Base-by-base conservation (phyloP, 1,140 invertebrate genomes). In the Listronotus oregonensis region DNA sequence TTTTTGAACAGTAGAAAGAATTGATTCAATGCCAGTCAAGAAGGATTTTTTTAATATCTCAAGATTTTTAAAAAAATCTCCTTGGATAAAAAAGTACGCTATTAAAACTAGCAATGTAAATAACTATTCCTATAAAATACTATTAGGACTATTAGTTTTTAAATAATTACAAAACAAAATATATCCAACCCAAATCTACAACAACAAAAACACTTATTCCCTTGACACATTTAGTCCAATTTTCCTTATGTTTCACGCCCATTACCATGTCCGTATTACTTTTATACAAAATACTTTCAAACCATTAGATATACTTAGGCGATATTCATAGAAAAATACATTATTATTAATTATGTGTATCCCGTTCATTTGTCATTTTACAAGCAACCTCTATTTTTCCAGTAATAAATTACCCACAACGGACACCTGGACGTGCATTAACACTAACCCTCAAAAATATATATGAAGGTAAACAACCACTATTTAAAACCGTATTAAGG, bases 401-500 rank as follows among this genome's bases (percentile, higher is more conserved):
- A 27, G 49, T 54, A 63, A 54, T 54, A 63, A 63, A 54, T 63
- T 54, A 52, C 50, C n/a, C 3, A 7, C 27, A 21, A 11, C 60
- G 49, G 60, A 63, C 60, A 63, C 60, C 60, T 63, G 60, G 60
- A 54, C 60, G 50, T 54, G 40, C 49, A 63, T 63, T 63, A 63
- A 63, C 60, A 63, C 60, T 46, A 52, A 54, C 60, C 60, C 59
- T 39, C n/a, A 46, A 54, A 63, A 54, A 44, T 44, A 44, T 52
- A 63, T 34, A 54, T 63, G 49, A n/a, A 34, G 32, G 60, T 54
- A 63, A 63, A 54, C 60, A 63, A 63, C 60, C 60, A 63, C 60
- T 54, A 63, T 63, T 63, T 63, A 63, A 63, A 63, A 63, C 60
- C 42, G 14, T 54, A 63, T 63, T 63, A 63, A 63, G 60, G 50